phyloP scores from a whole-genome alignment of 2,888 invertebrate species.

The Pyrochroa serraticornis region DNA sequence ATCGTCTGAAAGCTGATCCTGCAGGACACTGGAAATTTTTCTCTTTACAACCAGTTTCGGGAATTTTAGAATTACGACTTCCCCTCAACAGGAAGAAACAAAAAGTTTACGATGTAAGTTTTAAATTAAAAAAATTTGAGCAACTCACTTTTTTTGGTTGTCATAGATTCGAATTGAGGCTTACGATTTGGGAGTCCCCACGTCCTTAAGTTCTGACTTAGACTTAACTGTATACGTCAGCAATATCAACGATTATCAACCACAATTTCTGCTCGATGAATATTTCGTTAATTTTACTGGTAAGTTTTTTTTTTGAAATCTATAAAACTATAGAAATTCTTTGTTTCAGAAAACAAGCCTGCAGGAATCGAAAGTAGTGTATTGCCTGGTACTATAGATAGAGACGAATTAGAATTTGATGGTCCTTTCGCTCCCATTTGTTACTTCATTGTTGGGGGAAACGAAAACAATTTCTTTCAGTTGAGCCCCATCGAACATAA shows the following conservation, averaged over 20 bases:
- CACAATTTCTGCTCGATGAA: slow-evolving; percentile 79
- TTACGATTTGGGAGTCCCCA: slow-evolving; percentile 86
- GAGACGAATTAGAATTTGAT: slow-evolving; percentile 84
- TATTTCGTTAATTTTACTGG: slow-evolving; percentile 76
- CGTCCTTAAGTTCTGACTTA: slow-evolving; percentile 83
- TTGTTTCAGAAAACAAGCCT: slow-evolving; percentile 62
- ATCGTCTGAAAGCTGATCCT: slow-evolving; percentile 80
- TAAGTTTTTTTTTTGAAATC: slow-evolving; percentile 40
- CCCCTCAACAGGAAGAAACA: slow-evolving; percentile 82
- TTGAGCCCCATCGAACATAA: slow-evolving; percentile 77
- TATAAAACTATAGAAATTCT: background rate
- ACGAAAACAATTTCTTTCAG: slow-evolving; percentile 73
- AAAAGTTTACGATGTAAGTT: slow-evolving; percentile 81
- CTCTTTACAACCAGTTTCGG: slow-evolving; percentile 77
- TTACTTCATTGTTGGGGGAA: slow-evolving; percentile 88
- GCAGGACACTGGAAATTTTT: slow-evolving; percentile 84
- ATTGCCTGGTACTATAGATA: slow-evolving; percentile 82
- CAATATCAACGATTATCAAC: slow-evolving; percentile 88
- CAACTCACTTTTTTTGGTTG: background rate
- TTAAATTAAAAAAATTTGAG: background rate
- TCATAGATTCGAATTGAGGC: slow-evolving; percentile 85
- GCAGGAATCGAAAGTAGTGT: slow-evolving; percentile 71
- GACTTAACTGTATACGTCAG: slow-evolving; percentile 87
- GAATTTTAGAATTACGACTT: slow-evolving; percentile 73
- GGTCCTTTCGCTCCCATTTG: slow-evolving; percentile 82